Conservation (phyloP, 2,888 invertebrate genomes). For the Syritta pipiens region DNA sequence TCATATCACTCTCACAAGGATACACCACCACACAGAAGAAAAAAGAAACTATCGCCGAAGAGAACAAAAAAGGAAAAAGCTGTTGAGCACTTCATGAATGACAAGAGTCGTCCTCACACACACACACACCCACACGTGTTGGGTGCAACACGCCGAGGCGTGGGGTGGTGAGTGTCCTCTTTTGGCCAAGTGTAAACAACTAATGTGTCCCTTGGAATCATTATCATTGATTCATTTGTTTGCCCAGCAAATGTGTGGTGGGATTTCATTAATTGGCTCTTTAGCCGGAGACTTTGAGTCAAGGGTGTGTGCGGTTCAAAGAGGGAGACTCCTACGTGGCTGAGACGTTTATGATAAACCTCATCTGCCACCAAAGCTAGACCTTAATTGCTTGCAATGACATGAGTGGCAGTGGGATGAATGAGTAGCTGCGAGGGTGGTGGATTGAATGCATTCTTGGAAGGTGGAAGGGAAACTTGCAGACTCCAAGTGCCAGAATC, state of each 20-base stretch:
- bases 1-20: conserved; percentile 14
- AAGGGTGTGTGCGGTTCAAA: conserved; percentile 8
- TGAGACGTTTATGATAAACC: background rate
- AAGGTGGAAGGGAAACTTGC: too few relatives aligned
- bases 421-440: too few relatives aligned
- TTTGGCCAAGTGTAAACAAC: conserved; percentile 36
- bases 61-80: conserved; percentile 52
- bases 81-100: conserved; percentile 67
- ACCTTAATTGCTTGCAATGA: background rate
- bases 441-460: too few relatives aligned
- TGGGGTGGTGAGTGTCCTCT: conserved; percentile 7
- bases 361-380: background rate
- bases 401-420: too few relatives aligned
- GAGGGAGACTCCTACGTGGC: background rate
- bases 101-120: conserved; percentile 27
- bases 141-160: background rate
- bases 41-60: conserved; percentile 8
- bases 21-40: background rate
- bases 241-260: conserved; percentile 50
- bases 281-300: conserved; percentile 35
- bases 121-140: background rate
- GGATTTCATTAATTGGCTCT: conserved; percentile 64
- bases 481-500: too few relatives aligned
- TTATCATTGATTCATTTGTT: conserved; percentile 65
- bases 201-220: conserved; percentile 50